Evolutionary conservation across 2,113 vertebrate species (phyloP), one percentile per base, ranked within the genome.

Genomic region (Dermatemys mawii): DNA sequence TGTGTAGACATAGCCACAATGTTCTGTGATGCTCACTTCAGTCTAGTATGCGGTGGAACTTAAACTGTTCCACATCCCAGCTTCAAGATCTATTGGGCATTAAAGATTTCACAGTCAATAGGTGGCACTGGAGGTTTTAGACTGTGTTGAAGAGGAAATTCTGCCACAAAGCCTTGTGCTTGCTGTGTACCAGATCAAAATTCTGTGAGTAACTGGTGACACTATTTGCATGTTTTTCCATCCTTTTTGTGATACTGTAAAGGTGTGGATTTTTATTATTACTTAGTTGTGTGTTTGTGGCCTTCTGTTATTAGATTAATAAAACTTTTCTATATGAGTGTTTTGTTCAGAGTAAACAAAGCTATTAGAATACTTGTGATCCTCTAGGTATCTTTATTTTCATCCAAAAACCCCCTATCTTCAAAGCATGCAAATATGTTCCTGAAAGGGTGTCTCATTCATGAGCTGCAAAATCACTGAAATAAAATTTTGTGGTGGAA

Each of bases 321-420:
- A 67, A 21, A n/a, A 67, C 32, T 35, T 63, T 63, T 38, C 35
- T 67, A n/a, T n/a, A 19, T 16, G 32, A 67, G 35, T 67, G 7
- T 35, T 35, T 63, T 67, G 14, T 67, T 35, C 16, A 9, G 6
- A 3, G 53, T 22, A 93, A 91, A 90, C 26, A 90, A 12, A 89
- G 8, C 1, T 86, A 86, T 90, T 92, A 95, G 89, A 81, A 94
- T 90, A 13, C 80, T 91, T 70, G 16, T 1, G 1, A 90, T 93
- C 51, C 21, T 94, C 78, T 54, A 76, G n/a, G 2, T 5, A 81
- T 89, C 90, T 95, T 10, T 24, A 83, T 89, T 92, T 96, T 95
- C 27, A 84, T 91, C 87, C 53, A n/a, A 4, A 82, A 60, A 89
- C 88, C n/a, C n/a, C n/a, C 95, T 94, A 60, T 48, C 75, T 93